phyloP scores from a whole-genome alignment of 2,113 vertebrate genomes.

The Dasyurus viverrinus region DNA sequence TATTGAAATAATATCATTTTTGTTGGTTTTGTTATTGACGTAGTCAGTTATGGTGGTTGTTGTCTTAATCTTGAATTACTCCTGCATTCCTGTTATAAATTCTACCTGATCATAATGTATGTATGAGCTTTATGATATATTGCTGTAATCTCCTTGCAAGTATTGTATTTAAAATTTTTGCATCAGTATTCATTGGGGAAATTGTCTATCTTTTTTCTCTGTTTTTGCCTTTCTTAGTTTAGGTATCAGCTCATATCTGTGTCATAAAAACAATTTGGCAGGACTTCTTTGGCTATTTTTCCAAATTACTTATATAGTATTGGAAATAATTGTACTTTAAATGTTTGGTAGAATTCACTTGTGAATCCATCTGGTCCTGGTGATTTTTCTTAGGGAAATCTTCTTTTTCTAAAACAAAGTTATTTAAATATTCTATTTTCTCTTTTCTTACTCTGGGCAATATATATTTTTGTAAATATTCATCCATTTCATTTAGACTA shows the following conservation, averaged over 20 bases:
- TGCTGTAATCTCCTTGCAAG: background rate
- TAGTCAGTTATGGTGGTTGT: background rate
- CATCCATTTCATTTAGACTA: background rate
- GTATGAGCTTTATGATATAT: background rate
- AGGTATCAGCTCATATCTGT: background rate
- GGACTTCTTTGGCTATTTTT: background rate
- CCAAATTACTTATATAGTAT: background rate
- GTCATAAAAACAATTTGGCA: background rate
- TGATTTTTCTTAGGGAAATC: too few species aligned
- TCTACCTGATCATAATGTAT: background rate
- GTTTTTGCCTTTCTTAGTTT: background rate
- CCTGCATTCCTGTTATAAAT: background rate
- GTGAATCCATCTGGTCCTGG: background rate
- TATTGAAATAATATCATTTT: background rate
- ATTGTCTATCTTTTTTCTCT: background rate
- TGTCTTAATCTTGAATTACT: background rate
- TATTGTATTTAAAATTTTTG: background rate
- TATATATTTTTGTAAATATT: background rate
- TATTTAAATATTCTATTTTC: background rate
- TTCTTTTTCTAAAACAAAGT: background rate
- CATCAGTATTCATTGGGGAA: background rate
- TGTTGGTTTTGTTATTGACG: background rate
- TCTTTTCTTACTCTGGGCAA: background rate
- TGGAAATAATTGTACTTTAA: background rate
- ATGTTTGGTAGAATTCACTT: background rate